Base-by-base conservation (phyloP, 2,888 invertebrate species). In the Cetonia aurata region DNA sequence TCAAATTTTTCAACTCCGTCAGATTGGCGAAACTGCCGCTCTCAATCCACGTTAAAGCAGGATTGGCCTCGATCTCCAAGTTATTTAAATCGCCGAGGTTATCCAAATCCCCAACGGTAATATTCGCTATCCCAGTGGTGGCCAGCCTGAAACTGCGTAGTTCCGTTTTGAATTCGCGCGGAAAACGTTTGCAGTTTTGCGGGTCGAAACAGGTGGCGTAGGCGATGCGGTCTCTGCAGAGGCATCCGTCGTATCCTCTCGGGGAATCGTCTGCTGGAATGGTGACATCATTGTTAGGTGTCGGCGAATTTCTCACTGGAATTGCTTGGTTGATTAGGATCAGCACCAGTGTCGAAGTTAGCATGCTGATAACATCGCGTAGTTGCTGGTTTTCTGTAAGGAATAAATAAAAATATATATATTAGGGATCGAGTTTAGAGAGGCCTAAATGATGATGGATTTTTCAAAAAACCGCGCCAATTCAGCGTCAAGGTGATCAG, bases 11-110 rank as follows among this genome's bases (percentile, higher is more conserved):
- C 31, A 90, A 77, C 15, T 83, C 84, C 0, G 80, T 83, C 74
- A 89, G 80, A 71, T 87, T 86, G 15, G 79, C 77, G 76, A 90
- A 90, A 0, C 83, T 77, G 6, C 87, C 87, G 0, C 86, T 84
- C 74, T 87, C 83, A 25, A 90, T 84, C 62, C 81, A 79, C 12
- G 75, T 82, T n/a, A 90, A 80, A 62, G 86, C 82, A 73, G 86
- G 85, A 75, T 89, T 89, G 0, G 87, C 87, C 79, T 89, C 89
- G 69, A 89, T 85, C 73, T 86, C 85, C 10, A 89, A 77, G 3
- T 81, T 79, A 76, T 82, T 82, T 48, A 89, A 75, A 67, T 86
- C 83, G 33, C 78, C 79, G 8, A 31, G 76, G 72, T 76, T 84
- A 79, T 71, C 69, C 1, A 89, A 79, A 76, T 87, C 87, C n/a